Conservation (phyloP, 2,888 invertebrate genomes). For the Patella pellucida region DNA sequence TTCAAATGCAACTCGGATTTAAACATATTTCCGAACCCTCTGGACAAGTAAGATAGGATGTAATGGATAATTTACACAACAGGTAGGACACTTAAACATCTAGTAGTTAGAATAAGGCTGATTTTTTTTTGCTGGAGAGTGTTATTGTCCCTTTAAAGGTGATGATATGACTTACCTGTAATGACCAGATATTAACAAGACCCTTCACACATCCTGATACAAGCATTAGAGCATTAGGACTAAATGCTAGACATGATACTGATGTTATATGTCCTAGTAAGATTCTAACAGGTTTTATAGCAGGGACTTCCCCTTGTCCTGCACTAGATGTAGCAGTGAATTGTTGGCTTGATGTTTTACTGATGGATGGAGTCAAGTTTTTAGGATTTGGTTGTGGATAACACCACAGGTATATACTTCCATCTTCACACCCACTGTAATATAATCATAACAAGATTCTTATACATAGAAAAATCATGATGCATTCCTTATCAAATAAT, state of each 20-base stretch:
- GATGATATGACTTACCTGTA: slow-evolving; percentile 60
- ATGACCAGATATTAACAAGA: slow-evolving; percentile 77
- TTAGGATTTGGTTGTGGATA: slow-evolving; percentile 48
- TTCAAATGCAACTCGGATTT: no score
- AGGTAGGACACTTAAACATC: no score
- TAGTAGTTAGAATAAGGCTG: no score
- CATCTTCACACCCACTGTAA: slow-evolving; percentile 65
- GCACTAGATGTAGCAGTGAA: slow-evolving; percentile 7
- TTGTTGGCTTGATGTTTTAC: not conserved
- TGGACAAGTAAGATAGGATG: no score
- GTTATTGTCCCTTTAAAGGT: no score
- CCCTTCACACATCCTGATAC: slow-evolving; percentile 75
- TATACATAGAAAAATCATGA: no score
- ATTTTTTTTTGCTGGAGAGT: no score
- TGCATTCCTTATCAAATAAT: no score
- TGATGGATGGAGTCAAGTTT: slow-evolving; percentile 18
- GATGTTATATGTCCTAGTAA: slow-evolving; percentile 75
- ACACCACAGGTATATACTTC: slow-evolving; percentile 58
- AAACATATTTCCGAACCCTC: no score
- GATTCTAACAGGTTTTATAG: slow-evolving; percentile 32
- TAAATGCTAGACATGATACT: slow-evolving; percentile 74
- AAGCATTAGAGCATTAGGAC: slow-evolving; percentile 74
- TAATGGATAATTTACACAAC: no score
- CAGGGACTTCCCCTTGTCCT: not conserved
- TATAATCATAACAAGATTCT: no score